Conservation (phyloP, 2,797 vertebrate species). For the Molothrus aeneus region DNA sequence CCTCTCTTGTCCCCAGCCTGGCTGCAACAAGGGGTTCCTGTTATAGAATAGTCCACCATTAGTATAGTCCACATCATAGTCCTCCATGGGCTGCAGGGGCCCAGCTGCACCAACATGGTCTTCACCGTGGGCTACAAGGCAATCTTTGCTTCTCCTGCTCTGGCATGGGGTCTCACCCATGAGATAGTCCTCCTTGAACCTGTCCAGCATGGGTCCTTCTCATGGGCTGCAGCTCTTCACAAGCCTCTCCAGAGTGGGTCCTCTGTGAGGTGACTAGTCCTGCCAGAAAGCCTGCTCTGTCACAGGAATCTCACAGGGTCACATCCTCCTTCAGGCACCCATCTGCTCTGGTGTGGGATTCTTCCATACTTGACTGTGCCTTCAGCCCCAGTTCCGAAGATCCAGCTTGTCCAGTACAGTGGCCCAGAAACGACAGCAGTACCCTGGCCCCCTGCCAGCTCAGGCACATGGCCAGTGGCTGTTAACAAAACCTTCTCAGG, state of each 20-base stretch:
- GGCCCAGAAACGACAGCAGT: not conserved
- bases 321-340: not conserved
- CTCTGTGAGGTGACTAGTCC: no score
- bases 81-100: not conserved
- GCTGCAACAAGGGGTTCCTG: not conserved
- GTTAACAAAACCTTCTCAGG: not conserved
- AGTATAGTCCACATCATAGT: not conserved
- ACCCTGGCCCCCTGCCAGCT: not conserved
- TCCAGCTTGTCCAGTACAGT: not conserved
- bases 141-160: not conserved
- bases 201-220: not conserved
- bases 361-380: rapidly evolving
- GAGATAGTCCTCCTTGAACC: not conserved
- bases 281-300: not conserved
- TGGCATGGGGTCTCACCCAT: rapidly evolving
- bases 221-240: not conserved
- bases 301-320: not conserved
- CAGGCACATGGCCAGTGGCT: not conserved
- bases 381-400: not conserved
- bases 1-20: not conserved
- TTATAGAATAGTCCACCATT: not conserved
- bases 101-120: not conserved
- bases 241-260: not conserved
- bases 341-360: no score
- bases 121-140: not conserved